Conservation (phyloP, 2,797 vertebrate species). For the Phataginus tetradactyla region DNA sequence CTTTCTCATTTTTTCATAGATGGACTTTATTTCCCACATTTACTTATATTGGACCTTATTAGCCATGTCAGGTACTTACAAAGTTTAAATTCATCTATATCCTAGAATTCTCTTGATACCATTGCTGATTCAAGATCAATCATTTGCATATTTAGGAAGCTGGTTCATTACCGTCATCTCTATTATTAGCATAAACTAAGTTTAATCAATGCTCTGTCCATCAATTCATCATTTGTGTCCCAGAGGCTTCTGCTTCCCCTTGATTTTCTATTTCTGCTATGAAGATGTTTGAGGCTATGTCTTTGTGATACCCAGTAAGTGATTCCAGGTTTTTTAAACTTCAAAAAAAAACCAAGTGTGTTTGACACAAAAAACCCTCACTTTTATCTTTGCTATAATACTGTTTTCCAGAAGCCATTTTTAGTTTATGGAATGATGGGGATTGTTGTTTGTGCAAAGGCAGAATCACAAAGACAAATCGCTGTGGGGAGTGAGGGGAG, state of each 20-base stretch:
- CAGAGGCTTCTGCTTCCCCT: background rate
- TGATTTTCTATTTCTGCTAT: background rate
- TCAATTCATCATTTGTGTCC: background rate
- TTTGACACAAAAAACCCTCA: background rate
- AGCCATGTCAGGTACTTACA: background rate
- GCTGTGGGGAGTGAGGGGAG: too few species aligned
- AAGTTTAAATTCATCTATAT: background rate
- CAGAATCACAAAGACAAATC: background rate
- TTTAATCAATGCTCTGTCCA: background rate
- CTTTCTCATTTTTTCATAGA: background rate
- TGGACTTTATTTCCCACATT: background rate
- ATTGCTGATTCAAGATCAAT: background rate
- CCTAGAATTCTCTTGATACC: constrained; percentile 2
- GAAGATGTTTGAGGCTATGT: background rate
- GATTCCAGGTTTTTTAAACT: background rate
- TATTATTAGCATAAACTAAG: constrained; percentile 12
- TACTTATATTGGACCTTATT: background rate
- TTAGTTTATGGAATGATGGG: background rate
- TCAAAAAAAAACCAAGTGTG: background rate
- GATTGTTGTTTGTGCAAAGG: background rate
- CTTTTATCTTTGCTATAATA: background rate
- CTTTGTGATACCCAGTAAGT: background rate
- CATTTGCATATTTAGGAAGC: background rate
- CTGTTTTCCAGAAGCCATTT: background rate
- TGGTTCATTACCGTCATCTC: background rate